A percentile compares a stretch with the other conserved stretches of the same genome.
Conservation (phyloP, 35 echinoderm and acorn worm genomes). For the Diadema setosum region DNA sequence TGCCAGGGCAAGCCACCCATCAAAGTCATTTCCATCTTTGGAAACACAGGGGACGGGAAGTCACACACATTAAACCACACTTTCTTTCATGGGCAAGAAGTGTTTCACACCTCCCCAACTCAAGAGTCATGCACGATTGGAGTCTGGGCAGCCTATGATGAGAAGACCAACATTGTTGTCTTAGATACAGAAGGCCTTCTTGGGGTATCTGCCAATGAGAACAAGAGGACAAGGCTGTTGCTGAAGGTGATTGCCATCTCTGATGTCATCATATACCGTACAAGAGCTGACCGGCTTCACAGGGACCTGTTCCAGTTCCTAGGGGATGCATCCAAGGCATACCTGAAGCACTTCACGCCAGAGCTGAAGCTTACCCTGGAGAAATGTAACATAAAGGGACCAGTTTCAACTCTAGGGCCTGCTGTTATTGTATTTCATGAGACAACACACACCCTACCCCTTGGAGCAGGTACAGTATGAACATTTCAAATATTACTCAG, state of each 20-base stretch:
- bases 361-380: slow-evolving; percentile 58
- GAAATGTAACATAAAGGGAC: slow-evolving; percentile 37
- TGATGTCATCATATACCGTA: slow-evolving; percentile 94
- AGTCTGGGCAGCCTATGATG: slow-evolving; percentile 89
- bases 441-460: slow-evolving; percentile 76
- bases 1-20: slow-evolving; percentile 45
- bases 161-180: slow-evolving; percentile 49
- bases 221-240: slow-evolving; percentile 84
- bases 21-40: slow-evolving; percentile 98
- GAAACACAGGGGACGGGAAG: slow-evolving; percentile 98
- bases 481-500: neutral
- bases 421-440: slow-evolving; percentile 96
- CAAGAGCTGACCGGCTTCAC: slow-evolving; percentile 72
- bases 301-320: slow-evolving; percentile 90
- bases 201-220: slow-evolving; percentile 81
- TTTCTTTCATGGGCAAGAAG: slow-evolving; percentile 79
- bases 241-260: slow-evolving; percentile 93
- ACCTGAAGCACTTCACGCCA: slow-evolving; percentile 74
- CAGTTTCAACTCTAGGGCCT: slow-evolving; percentile 74
- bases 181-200: slow-evolving; percentile 92
- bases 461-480: slow-evolving; percentile 50
- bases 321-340: slow-evolving; percentile 90
- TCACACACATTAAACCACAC: slow-evolving; percentile 95
- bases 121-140: slow-evolving; percentile 97
- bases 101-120: slow-evolving; percentile 74